Evolutionary conservation across 1,140 invertebrate genomes (phyloP), one percentile per base, ranked within the genome.

Genomic region (Apis laboriosa): DNA sequence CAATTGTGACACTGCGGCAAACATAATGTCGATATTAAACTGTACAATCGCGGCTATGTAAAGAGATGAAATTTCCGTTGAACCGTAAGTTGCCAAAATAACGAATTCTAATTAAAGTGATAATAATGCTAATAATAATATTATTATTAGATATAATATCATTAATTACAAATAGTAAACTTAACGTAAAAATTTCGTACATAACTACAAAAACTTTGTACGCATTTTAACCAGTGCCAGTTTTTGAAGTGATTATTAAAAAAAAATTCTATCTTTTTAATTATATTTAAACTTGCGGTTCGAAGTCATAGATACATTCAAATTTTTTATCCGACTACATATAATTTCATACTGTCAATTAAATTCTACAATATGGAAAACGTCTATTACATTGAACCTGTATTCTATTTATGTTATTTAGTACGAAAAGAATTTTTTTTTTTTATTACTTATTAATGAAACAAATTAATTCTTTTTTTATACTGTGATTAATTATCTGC

Each of bases 11-110:
- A 82, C 64, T 72, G 56, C 72, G 79, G 51, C 61, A 75, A 82
- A 78, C 55, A 68, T 79, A 75, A 76, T 73, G 71, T 77, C 71
- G 64, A 77, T 88, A 77, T 88, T 86, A 68, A 83, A 72, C 78
- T 77, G 81, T 85, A 80, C 56, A 72, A 77, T 64, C 49, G 43
- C 21, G 70, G 75, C 73, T 60, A 84, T 86, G 78, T 86, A 85
- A 88, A 84, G 84, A 86, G 77, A 86, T 78, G 84, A 92, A 90
- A 92, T 92, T 93, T 92, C 88, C 85, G 87, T 89, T 89, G 92
- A 93, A 91, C 90, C 92, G 91, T 92, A 90, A 92, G 91, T 93
- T 93, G 91, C 92, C 92, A 92, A 93, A 93, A 92, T 92, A 92
- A 92, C 88, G 88, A 93, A 92, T 91, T 92, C 82, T 92, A 90